Evolutionary conservation across 1,140 invertebrate species (phyloP).

Genomic region (Xylocopa sonorina): DNA sequence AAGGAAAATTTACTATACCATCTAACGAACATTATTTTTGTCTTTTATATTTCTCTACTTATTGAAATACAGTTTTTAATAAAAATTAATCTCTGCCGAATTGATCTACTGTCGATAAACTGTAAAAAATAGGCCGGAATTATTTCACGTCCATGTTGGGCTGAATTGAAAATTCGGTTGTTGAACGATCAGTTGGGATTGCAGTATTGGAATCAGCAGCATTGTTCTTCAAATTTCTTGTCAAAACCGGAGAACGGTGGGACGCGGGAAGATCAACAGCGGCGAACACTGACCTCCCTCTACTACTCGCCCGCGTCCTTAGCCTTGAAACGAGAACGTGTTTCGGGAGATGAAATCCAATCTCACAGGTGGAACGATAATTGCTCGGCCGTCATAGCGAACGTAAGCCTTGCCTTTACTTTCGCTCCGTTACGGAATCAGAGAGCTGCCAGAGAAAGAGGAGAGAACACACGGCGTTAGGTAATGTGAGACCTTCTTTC

Average conservation of each 20-base stretch:
- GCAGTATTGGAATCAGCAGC: too few species aligned
- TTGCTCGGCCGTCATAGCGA: slow-evolving; percentile 45
- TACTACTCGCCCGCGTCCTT: slow-evolving; percentile 46
- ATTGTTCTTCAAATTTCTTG: slow-evolving; percentile 6
- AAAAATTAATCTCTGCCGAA: too few species aligned
- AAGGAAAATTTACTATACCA: too few species aligned
- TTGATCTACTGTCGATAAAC: too few species aligned
- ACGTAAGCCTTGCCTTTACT: slow-evolving; percentile 34
- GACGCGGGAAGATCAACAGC: slow-evolving; percentile 15
- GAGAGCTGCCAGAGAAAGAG: background rate
- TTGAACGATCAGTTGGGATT: too few species aligned
- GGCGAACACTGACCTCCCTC: slow-evolving; percentile 53
- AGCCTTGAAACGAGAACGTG: slow-evolving; percentile 53
- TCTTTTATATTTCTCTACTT: too few species aligned
- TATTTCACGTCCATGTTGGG: too few species aligned
- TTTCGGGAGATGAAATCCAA: slow-evolving; percentile 54
- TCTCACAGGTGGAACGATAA: slow-evolving; percentile 51
- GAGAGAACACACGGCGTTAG: background rate
- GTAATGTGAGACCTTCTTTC: slow-evolving; percentile 2
- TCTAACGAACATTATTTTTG: too few species aligned
- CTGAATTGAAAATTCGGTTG: too few species aligned
- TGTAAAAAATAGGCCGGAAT: too few species aligned
- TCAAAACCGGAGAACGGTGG: slow-evolving; percentile 13
- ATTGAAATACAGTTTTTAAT: too few species aligned
- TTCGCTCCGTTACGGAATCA: slow-evolving; percentile 50